Evolutionary conservation across 2,797 vertebrate genomes (phyloP).

Genomic region (Helostoma temminkii): DNA sequence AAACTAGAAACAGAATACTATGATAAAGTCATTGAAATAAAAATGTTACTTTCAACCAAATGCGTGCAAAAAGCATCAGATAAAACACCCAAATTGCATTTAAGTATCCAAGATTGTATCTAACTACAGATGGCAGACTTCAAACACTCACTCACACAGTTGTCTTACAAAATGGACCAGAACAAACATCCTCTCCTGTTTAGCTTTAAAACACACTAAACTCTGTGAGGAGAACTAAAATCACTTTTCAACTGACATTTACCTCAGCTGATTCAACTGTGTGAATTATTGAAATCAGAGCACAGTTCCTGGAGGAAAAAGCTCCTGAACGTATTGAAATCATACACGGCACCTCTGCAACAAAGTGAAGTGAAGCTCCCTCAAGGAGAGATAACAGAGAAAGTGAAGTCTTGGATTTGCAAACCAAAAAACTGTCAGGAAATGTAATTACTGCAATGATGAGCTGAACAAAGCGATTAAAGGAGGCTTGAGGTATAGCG

Average conservation of each 20-base stretch:
- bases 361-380: slow-evolving; percentile 49
- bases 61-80: neutral
- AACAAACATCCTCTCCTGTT: slow-evolving; percentile 34
- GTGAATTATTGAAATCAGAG: slow-evolving; percentile 68
- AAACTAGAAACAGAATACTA: too few relatives aligned
- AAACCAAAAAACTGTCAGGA: slow-evolving; percentile 45
- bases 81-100: too few relatives aligned
- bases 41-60: slow-evolving; percentile 25
- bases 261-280: slow-evolving; percentile 47
- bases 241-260: slow-evolving; percentile 39
- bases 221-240: slow-evolving; percentile 33
- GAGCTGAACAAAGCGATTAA: slow-evolving; percentile 74
- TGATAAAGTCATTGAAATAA: neutral
- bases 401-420: slow-evolving; percentile 55
- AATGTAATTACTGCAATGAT: slow-evolving; percentile 74
- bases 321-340: slow-evolving; percentile 52
- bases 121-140: slow-evolving; percentile 49
- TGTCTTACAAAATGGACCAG: slow-evolving; percentile 42
- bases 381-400: slow-evolving; percentile 54
- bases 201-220: slow-evolving; percentile 32
- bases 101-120: slow-evolving; percentile 27
- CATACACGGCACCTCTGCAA: slow-evolving; percentile 47
- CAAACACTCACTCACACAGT: slow-evolving; percentile 53
- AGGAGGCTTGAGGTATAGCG: slow-evolving; percentile 59
- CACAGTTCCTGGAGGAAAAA: slow-evolving; percentile 44